Percentiles rank a stretch among this genome's conserved stretches.
Conservation (phyloP, 1,140 invertebrate species). For the Leptinotarsa texana region DNA sequence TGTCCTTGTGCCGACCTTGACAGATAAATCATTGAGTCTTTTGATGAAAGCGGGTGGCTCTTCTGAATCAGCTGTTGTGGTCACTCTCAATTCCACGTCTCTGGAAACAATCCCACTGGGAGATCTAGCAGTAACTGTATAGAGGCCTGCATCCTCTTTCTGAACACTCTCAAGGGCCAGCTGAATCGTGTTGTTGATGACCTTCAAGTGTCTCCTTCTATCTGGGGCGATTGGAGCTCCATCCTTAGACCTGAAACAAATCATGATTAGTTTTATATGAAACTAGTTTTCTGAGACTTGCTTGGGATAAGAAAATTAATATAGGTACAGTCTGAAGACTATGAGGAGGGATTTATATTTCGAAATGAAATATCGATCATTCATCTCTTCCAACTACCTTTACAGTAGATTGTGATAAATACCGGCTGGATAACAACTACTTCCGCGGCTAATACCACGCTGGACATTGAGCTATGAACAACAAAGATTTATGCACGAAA, state of each 20-base stretch:
- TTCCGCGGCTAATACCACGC: no score
- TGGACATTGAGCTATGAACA: no score
- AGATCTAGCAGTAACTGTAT: slow-evolving; percentile 62
- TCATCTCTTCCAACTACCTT: no score
- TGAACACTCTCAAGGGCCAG: slow-evolving; percentile 60
- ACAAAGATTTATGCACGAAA: no score
- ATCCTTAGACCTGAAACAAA: slow-evolving; percentile 51
- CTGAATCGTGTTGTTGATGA: slow-evolving; percentile 58
- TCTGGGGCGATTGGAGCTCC: slow-evolving; percentile 48
- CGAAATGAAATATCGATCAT: no score
- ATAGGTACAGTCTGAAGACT: no score
- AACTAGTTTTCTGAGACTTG: background rate
- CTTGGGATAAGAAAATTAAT: no score
- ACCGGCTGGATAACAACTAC: no score
- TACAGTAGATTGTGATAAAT: no score
- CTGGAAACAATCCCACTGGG: slow-evolving; percentile 55
- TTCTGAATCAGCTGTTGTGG: slow-evolving; percentile 59
- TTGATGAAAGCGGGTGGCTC: slow-evolving; percentile 78
- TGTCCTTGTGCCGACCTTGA: slow-evolving; percentile 83
- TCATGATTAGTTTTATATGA: no score
- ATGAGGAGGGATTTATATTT: no score
- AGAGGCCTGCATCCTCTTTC: slow-evolving; percentile 61
- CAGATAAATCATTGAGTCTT: slow-evolving; percentile 76
- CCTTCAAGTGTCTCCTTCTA: slow-evolving; percentile 41
- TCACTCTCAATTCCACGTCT: slow-evolving; percentile 53